Conservation (phyloP, 2,113 vertebrate species). For the Motacilla alba region DNA sequence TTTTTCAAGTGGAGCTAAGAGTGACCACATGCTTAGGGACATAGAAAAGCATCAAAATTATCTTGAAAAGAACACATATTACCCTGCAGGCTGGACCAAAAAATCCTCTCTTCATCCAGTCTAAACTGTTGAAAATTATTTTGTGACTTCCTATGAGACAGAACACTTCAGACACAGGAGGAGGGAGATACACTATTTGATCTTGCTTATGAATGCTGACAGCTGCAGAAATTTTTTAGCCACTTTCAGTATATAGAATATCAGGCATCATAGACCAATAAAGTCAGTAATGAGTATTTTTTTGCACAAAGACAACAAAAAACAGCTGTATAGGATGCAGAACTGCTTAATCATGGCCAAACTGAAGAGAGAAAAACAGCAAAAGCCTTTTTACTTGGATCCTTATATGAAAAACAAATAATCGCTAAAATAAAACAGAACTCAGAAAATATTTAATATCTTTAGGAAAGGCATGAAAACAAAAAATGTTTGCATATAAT, state of each 20-base stretch:
- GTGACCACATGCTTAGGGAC: not conserved
- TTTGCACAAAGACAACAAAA: not conserved
- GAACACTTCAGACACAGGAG: not conserved
- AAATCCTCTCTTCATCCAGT: not conserved
- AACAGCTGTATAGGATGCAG: not conserved
- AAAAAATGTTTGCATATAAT: not conserved
- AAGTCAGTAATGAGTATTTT: not conserved
- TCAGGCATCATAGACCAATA: not conserved
- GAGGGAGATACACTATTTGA: not conserved
- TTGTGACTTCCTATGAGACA: not conserved
- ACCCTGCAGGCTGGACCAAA: not conserved
- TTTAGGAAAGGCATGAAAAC: not conserved
- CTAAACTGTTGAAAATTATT: not conserved
- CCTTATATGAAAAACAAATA: not conserved
- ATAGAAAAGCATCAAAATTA: not conserved
- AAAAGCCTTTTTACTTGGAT: not conserved
- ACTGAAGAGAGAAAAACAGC: not conserved
- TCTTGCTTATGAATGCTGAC: not conserved
- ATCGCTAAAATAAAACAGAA: not conserved
- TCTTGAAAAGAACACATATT: not conserved
- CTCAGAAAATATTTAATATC: not conserved
- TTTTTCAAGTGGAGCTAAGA: not conserved
- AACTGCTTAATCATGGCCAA: not conserved
- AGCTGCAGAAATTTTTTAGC: not conserved
- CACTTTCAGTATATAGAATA: not conserved